Percentiles rank a stretch among this genome's conserved stretches.
These are phyloP conservation scores for Octodonta nipae DNA, from an alignment of 2,888 invertebrate genomes.

Conservation along the genomic window DNA sequence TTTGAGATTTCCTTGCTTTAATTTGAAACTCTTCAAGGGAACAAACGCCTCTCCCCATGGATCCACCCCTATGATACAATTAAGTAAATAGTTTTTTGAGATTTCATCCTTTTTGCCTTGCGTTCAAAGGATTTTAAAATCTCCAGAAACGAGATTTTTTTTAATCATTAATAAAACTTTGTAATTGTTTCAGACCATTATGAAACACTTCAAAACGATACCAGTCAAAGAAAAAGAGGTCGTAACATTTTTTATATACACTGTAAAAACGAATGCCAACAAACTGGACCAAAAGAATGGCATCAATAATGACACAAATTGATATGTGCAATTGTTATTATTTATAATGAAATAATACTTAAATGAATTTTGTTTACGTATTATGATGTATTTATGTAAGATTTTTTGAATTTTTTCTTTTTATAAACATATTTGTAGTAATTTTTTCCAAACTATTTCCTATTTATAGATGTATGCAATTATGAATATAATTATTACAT, in stretches of 20 bases:
- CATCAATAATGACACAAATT: constrained; percentile 50
- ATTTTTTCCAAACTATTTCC: no score
- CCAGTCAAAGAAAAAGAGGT: constrained; percentile 91
- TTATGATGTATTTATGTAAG: constrained; percentile 8
- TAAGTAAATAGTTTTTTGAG: no score
- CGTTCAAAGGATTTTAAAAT: no score
- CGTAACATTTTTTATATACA: constrained; percentile 87
- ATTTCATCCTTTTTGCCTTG: no score
- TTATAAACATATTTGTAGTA: constrained; percentile 8
- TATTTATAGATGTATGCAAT: no score
- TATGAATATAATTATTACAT: no score
- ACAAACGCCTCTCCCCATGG: no score
- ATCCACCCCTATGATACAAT: no score
- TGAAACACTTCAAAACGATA: constrained; percentile 90
- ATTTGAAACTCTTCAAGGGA: no score
- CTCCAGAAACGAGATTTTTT: no score
- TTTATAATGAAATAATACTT: constrained; percentile 7
- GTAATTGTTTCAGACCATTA: constrained; percentile 54
- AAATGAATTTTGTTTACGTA: constrained; percentile 14
- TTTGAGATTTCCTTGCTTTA: no score
- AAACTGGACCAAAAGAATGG: constrained; percentile 75
- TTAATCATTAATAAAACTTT: neutral
- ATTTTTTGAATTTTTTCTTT: constrained; percentile 13
- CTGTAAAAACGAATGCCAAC: constrained; percentile 85
- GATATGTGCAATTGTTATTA: constrained; percentile 18